phyloP scores from a whole-genome alignment of 1,140 invertebrate species.

The Sycobia sp. region DNA sequence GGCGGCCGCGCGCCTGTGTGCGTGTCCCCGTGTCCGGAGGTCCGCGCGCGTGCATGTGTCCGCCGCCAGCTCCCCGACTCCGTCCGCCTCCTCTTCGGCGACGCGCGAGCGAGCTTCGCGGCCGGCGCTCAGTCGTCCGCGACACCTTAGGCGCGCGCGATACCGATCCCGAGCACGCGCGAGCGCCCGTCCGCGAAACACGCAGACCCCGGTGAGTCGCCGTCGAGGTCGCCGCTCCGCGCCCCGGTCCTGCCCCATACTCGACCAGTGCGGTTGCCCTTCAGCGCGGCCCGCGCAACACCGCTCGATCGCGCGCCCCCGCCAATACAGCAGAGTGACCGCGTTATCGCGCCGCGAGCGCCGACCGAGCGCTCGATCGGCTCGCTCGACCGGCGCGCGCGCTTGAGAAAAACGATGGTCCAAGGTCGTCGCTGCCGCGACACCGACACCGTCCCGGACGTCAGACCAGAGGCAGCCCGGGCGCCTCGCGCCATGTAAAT shows the following conservation, averaged over 20 bases:
- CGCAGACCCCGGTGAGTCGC: no score
- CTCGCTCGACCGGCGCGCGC: constrained; percentile 1
- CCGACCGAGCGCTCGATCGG: neutral
- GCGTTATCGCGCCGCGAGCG: neutral
- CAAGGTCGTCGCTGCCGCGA: no score
- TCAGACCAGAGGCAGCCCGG: no score
- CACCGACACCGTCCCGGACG: no score
- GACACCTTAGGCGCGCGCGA: constrained; percentile 59
- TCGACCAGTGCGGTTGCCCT: no score
- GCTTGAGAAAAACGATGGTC: neutral
- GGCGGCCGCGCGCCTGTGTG: neutral
- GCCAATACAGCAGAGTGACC: no score
- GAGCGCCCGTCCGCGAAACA: neutral
- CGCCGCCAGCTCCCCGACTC: constrained; percentile 50
- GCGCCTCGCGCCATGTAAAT: no score
- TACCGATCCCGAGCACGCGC: constrained; percentile 37
- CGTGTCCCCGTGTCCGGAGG: constrained; percentile 38
- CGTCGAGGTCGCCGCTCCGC: no score
- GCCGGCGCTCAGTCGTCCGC: constrained; percentile 58
- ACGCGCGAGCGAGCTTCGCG: constrained; percentile 30
- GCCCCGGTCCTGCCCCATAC: no score
- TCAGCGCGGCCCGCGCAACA: constrained; percentile 60
- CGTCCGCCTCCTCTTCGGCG: constrained; percentile 6
- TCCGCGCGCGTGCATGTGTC: constrained; percentile 45
- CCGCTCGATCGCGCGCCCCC: constrained; percentile 13